These are phyloP conservation scores for Micromussa lordhowensis DNA, from an alignment of 92 coral and sea anemone genomes.

Conservation along the genomic window DNA sequence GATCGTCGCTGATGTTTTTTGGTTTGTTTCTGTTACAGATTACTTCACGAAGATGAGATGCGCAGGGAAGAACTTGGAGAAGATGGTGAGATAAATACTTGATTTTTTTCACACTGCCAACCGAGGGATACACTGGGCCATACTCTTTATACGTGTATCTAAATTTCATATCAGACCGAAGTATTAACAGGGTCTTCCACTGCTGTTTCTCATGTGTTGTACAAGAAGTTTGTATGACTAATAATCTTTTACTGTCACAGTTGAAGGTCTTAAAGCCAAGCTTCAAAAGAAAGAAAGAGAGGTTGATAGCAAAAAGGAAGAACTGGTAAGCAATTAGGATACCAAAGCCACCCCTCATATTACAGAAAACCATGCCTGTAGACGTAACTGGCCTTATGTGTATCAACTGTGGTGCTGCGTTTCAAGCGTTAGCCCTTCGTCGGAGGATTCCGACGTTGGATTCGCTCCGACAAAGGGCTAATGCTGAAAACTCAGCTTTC, in stretches of 20 bases:
- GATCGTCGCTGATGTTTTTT: neutral
- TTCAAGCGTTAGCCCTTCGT: too few relatives aligned
- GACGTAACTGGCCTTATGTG: too few relatives aligned
- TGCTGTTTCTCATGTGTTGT: neutral
- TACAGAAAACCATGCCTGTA: too few relatives aligned
- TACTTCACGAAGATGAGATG: constrained; percentile 83
- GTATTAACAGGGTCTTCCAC: neutral
- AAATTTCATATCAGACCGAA: neutral
- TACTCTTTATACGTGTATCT: neutral
- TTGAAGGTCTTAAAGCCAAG: constrained; percentile 86
- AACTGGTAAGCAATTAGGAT: constrained; percentile 69
- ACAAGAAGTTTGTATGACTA: neutral
- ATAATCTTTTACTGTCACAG: constrained; percentile 32
- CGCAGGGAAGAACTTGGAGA: constrained; percentile 85
- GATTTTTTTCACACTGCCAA: neutral
- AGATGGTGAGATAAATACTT: constrained; percentile 62
- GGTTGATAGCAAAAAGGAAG: constrained; percentile 85
- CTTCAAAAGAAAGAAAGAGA: constrained; percentile 86
- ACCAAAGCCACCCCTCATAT: neutral
- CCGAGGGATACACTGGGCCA: too few relatives aligned
- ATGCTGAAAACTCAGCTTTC: too few relatives aligned
- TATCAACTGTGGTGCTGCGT: too few relatives aligned
- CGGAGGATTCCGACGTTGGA: too few relatives aligned
- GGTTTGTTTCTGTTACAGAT: constrained; percentile 27
- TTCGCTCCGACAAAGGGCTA: too few relatives aligned